Evolutionary conservation across 1,140 invertebrate species (phyloP).

Genomic region (Trachymyrmex cornetzi): DNA sequence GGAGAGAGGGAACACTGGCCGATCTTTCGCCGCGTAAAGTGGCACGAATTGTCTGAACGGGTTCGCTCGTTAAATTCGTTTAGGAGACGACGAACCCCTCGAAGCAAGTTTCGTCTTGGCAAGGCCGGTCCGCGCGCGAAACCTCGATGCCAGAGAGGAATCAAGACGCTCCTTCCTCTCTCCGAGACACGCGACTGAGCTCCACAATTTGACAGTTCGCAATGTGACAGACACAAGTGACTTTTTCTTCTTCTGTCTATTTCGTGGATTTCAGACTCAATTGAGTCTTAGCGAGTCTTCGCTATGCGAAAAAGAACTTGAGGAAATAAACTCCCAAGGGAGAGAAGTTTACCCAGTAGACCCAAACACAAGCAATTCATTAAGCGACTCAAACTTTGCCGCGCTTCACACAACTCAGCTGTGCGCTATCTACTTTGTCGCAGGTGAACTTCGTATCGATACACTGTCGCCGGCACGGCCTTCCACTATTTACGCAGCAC

Average conservation of each 20-base stretch:
- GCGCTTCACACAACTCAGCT: constrained; percentile 10
- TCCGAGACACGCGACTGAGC: neutral
- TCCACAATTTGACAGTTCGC: constrained; percentile 10
- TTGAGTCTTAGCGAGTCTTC: too few species aligned
- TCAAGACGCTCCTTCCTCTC: neutral
- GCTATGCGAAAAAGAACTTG: too few species aligned
- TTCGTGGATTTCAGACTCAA: too few species aligned
- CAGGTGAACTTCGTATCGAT: neutral
- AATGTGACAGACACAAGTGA: neutral
- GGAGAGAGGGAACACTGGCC: constrained; percentile 12
- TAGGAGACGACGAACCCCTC: constrained; percentile 24
- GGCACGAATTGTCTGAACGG: constrained; percentile 61
- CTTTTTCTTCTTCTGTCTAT: too few species aligned
- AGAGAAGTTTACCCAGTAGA: too few species aligned
- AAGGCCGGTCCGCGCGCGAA: neutral
- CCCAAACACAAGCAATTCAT: neutral
- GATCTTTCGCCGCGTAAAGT: constrained; percentile 47
- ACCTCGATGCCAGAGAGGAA: neutral
- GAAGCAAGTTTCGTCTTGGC: constrained; percentile 5
- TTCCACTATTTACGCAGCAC: constrained; percentile 32
- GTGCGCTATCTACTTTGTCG: constrained; percentile 12
- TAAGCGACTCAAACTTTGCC: constrained; percentile 4
- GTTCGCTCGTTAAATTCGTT: constrained; percentile 67
- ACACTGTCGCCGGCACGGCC: neutral
- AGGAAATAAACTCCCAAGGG: too few species aligned